Percentiles rank a stretch among this genome's conserved stretches.
phyloP scores from a whole-genome alignment of 2,888 invertebrate genomes.

The Leistus spinibarbis region DNA sequence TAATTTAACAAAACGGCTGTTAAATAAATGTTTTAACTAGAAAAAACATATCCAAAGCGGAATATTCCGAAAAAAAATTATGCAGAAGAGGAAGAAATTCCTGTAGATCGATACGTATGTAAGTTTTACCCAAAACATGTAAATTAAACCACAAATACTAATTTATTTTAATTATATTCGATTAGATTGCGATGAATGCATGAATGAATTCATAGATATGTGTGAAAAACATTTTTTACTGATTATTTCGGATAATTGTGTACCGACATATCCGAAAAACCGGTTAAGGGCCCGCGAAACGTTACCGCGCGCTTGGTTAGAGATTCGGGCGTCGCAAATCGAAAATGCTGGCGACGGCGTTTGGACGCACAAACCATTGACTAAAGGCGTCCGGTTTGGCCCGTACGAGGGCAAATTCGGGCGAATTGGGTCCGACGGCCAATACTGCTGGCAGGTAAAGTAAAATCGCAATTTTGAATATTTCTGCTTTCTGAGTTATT shows the following conservation, averaged over 20 bases:
- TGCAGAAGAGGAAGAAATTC: constrained; percentile 12
- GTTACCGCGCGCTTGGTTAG: constrained; percentile 42
- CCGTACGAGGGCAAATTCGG: constrained; percentile 45
- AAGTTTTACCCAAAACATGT: background rate
- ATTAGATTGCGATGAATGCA: constrained; percentile 29
- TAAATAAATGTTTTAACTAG: background rate
- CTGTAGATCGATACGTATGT: constrained; percentile 11
- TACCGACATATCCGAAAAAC: background rate
- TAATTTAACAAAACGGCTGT: background rate
- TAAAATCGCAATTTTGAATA: background rate
- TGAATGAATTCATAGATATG: constrained; percentile 3
- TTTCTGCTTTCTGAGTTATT: background rate
- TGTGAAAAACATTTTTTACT: constrained; percentile 9
- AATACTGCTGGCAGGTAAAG: constrained; percentile 18
- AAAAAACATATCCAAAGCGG: constrained; percentile 13
- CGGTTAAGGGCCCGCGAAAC: constrained; percentile 44
- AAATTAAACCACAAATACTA: background rate
- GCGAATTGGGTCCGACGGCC: constrained; percentile 13
- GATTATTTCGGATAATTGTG: background rate
- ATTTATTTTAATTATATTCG: background rate
- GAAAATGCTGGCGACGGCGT: constrained; percentile 45
- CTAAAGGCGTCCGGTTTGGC: constrained; percentile 45
- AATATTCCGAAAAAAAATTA: constrained; percentile 11
- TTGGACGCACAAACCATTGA: constrained; percentile 41
- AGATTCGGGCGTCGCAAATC: constrained; percentile 43